phyloP scores from a whole-genome alignment of 2,113 vertebrate genomes.

The Cyanistes caeruleus region DNA sequence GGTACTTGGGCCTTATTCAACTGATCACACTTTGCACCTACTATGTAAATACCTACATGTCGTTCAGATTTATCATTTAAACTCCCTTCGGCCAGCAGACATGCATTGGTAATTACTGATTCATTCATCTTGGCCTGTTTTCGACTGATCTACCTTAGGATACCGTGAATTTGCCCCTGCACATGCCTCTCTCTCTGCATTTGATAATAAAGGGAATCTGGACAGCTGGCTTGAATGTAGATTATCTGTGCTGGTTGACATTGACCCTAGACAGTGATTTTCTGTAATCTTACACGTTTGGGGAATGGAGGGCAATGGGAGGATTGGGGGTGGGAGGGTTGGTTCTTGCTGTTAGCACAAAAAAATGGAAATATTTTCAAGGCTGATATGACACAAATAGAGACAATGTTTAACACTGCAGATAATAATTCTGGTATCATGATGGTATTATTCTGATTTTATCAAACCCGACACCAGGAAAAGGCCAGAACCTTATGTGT shows the following conservation, averaged over 20 bases:
- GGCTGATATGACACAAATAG: neutral
- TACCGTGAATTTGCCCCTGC: neutral
- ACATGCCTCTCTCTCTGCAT: neutral
- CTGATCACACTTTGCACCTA: neutral
- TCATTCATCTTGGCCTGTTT: neutral
- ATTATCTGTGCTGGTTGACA: neutral
- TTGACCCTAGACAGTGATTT: neutral
- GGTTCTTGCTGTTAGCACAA: neutral
- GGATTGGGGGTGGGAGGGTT: accelerated
- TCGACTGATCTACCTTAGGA: neutral
- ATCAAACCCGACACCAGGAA: neutral
- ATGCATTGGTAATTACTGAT: neutral
- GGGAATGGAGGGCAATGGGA: accelerated
- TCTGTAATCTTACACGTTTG: neutral
- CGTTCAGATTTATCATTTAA: neutral
- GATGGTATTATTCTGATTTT: neutral
- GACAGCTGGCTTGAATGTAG: neutral
- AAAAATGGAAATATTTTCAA: neutral
- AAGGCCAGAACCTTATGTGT: neutral
- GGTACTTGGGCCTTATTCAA: neutral
- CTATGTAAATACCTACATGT: neutral
- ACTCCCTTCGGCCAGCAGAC: neutral
- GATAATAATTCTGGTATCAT: neutral
- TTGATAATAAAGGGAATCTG: neutral
- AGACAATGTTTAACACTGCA: neutral